A percentile compares a stretch with the other conserved stretches of the same genome.
Conservation (phyloP, 2,797 vertebrate genomes). For the Echeneis naucrates region DNA sequence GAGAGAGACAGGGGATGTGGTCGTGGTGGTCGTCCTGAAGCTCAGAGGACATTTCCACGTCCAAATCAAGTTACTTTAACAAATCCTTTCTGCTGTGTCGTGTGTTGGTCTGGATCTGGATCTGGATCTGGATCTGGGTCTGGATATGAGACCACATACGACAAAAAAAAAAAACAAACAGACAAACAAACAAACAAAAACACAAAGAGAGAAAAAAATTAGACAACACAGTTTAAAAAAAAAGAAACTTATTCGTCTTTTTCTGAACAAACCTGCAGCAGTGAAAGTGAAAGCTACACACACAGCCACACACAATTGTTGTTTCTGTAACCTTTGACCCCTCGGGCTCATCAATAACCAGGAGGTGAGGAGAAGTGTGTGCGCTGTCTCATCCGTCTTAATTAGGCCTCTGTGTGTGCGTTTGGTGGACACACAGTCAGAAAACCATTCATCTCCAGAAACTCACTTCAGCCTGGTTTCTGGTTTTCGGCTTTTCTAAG, state of each 20-base stretch:
- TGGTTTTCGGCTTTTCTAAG: not conserved
- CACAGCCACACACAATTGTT: conserved; percentile 15
- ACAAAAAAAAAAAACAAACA: not conserved
- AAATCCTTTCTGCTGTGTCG: conserved; percentile 14
- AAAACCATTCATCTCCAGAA: not conserved
- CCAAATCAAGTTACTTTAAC: conserved; percentile 31
- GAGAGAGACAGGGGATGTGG: conserved; percentile 13
- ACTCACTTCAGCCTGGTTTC: not conserved
- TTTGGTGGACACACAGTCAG: conserved; percentile 41
- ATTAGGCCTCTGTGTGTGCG: conserved; percentile 59
- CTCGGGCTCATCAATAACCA: conserved; percentile 71
- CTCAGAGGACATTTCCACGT: conserved; percentile 36
- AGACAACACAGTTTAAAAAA: too few species aligned
- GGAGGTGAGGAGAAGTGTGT: conserved; percentile 71
- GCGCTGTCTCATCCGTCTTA: conserved; percentile 78
- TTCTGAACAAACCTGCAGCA: not conserved
- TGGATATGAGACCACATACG: too few species aligned
- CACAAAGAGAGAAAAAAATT: too few species aligned
- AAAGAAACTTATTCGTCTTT: not conserved
- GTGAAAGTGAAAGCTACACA: conserved; percentile 43
- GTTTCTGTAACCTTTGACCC: conserved; percentile 76
- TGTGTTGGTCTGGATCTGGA: too few species aligned
- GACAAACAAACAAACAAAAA: too few species aligned
- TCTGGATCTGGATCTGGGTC: too few species aligned
- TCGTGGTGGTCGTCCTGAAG: not conserved